These are phyloP conservation scores for Eolophus roseicapilla DNA, from an alignment of 2,113 vertebrate species.

Conservation along the genomic window DNA sequence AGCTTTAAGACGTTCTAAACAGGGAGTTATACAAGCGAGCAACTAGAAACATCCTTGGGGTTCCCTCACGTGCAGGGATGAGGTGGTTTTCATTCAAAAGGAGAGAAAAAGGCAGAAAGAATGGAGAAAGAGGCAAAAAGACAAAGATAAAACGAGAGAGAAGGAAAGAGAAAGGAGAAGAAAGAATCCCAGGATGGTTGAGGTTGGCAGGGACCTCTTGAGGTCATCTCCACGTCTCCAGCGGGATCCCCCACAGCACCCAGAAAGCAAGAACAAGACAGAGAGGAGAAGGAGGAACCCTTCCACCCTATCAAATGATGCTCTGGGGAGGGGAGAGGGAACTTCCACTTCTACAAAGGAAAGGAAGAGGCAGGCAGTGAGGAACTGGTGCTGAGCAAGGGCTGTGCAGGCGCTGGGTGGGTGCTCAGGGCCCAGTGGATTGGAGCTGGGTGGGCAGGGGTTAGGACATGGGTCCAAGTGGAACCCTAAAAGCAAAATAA, in stretches of 20 bases:
- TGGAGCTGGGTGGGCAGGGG: not conserved
- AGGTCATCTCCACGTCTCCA: not conserved
- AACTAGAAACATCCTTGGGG: not conserved
- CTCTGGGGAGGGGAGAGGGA: not conserved
- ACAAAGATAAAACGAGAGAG: not conserved
- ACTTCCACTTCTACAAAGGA: not conserved
- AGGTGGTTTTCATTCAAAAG: not conserved
- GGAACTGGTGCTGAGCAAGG: not conserved
- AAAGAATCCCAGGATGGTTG: not conserved
- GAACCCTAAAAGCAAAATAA: not conserved
- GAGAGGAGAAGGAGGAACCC: not conserved
- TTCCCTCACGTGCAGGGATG: not conserved
- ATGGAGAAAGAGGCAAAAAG: not conserved
- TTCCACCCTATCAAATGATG: not conserved
- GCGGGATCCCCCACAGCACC: not conserved
- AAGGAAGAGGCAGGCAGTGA: accelerated
- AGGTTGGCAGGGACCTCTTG: not conserved
- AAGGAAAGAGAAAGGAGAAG: not conserved
- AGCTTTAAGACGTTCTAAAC: not conserved
- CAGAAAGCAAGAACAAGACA: not conserved
- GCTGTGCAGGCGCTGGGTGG: accelerated
- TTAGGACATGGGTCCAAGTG: accelerated
- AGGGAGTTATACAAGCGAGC: not conserved
- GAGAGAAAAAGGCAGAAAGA: too few species aligned
- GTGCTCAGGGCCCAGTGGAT: not conserved